Base-by-base conservation (phyloP, 2,113 vertebrate species). In the Alligator mississippiensis region DNA sequence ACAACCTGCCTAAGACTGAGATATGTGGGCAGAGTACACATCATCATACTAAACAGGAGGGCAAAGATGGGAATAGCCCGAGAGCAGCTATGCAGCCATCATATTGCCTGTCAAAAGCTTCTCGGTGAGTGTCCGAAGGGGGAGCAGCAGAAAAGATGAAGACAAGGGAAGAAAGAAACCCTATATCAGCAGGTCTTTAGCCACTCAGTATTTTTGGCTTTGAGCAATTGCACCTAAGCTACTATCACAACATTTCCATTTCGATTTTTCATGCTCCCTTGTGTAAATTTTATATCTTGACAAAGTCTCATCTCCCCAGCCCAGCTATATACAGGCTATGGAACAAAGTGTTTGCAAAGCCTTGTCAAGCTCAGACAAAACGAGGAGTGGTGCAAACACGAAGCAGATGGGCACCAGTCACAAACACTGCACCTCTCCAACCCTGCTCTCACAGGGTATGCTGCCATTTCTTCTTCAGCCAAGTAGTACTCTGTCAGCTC, bases 401-500 rank as follows among this genome's bases (percentile, higher is more conserved):
- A 27, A 62, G 7, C 18, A 80, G 63, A 78, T 72, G 66, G 61
- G 22, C 30, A 54, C 58, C 5, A 2, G n/a, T 72, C 25, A 58
- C 58, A 72, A 18, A 64, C 19, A 54, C 30, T 5, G 27, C 64
- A 38, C 68, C 27, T 58, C 25, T 27, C 19, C 60, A 62, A 55
- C 5, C 54, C 61, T n/a, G 38, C 11, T 27, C 28, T 24, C 15
- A 5, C 28, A 3, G 1, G 47, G 62, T 77, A 66, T 76, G 58
- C 27, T 5, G 3, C 4, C 10, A 5, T 9, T 47, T 27, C 59
- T 38, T 76, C 21, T 18, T 11, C 63, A 58, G 63, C 38, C 27
- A 3, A 11, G 3, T 0, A 3, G 3, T 34, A 63, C 3, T 2
- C 16, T n/a, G 7, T 60, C 19, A 15, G 21, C 30, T 2, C 3